phyloP scores from a whole-genome alignment of 2,113 vertebrate species.

The Pygoscelis antarcticus region DNA sequence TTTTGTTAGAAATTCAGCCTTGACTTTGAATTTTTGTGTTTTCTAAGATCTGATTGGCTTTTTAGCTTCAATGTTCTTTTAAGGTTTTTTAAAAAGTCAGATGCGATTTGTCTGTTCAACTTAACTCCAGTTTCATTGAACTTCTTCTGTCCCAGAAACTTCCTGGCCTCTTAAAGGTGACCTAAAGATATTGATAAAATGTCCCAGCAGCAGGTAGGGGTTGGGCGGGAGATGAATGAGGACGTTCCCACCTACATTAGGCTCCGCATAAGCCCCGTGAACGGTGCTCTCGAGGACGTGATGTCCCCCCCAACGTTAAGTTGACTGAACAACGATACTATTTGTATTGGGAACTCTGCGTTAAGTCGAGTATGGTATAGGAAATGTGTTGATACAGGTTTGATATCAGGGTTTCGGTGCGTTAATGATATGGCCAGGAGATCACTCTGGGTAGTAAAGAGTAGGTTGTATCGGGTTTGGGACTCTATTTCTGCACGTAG shows the following conservation, averaged over 20 bases:
- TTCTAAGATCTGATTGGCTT: neutral
- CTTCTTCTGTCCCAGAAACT: neutral
- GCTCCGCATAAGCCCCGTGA: neutral
- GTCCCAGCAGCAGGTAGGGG: neutral
- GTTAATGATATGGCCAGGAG: neutral
- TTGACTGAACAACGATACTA: neutral
- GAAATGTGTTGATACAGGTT: neutral
- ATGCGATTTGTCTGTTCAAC: neutral
- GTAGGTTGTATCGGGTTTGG: neutral
- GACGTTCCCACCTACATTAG: neutral
- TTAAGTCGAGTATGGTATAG: accelerated
- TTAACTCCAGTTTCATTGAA: neutral
- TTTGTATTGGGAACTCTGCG: neutral
- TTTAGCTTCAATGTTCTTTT: neutral
- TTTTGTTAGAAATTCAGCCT: neutral
- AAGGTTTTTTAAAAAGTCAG: neutral
- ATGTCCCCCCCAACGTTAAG: accelerated
- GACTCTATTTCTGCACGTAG: neutral
- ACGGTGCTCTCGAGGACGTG: accelerated
- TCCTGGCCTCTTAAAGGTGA: neutral
- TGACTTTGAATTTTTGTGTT: neutral
- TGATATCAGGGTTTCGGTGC: neutral
- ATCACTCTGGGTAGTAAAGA: neutral
- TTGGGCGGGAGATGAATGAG: neutral
- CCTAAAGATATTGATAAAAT: neutral